Evolutionary conservation across 2,888 invertebrate species (phyloP).

Genomic region (Blera fallax): DNA sequence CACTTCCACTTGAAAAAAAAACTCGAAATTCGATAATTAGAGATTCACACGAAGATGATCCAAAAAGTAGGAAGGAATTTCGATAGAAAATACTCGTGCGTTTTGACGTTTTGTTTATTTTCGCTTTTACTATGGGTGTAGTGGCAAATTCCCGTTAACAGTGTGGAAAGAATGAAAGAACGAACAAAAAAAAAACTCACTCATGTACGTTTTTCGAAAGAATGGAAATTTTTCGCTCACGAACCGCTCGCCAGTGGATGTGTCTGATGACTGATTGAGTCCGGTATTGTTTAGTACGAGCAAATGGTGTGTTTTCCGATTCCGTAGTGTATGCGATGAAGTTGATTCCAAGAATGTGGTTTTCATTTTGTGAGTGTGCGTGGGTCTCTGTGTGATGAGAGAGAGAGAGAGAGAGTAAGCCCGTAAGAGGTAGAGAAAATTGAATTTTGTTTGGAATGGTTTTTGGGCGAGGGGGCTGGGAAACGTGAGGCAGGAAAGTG

Average conservation of each 20-base stretch:
- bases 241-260: conserved; percentile 46
- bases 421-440: not conserved
- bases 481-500: not conserved
- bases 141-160: not conserved
- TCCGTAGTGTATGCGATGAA: not conserved
- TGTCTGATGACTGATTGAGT: conserved; percentile 56
- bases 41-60: not conserved
- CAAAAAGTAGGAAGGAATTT: not conserved
- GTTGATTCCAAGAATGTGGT: conserved; percentile 32
- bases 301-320: conserved; percentile 22
- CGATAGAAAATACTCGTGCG: not conserved
- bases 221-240: conserved; percentile 9
- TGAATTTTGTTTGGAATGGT: not conserved
- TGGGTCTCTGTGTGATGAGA: not conserved
- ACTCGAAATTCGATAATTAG: not conserved
- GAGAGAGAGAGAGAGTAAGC: too few relatives aligned
- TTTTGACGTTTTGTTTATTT: not conserved
- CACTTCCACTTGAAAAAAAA: not conserved
- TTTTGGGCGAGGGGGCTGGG: not conserved
- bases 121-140: not conserved
- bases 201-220: not conserved
- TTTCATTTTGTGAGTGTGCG: conserved; percentile 17
- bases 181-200: conserved; percentile 12
- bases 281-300: conserved; percentile 28
- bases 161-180: not conserved